A percentile compares a stretch with the other conserved stretches of the same genome.
phyloP scores from a whole-genome alignment of 2,888 invertebrate genomes.

The Scaptomyza polygonia region DNA sequence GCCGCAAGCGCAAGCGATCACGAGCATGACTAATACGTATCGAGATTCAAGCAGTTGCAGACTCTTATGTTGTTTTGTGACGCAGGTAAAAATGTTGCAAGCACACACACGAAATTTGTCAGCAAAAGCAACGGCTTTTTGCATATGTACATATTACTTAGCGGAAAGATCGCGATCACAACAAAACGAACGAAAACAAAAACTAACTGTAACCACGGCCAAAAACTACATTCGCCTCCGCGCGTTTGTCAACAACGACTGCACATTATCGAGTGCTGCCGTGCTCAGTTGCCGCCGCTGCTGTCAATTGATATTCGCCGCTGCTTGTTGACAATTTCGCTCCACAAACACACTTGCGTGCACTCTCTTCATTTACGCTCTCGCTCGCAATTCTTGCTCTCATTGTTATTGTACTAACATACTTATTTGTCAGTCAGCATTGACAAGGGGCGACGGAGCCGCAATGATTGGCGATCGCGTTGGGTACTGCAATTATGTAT shows the following conservation, averaged over 20 bases:
- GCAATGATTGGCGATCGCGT: conserved; percentile 52
- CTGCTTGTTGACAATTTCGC: conserved; percentile 60
- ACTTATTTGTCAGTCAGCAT: conserved; percentile 28
- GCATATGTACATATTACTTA: not conserved
- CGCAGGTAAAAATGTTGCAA: conserved; percentile 41
- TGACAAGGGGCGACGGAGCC: conserved; percentile 8
- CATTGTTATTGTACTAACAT: conserved; percentile 34
- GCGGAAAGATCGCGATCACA: conserved; percentile 42
- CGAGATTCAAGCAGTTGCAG: conserved; percentile 41
- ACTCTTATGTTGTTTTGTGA: conserved; percentile 8
- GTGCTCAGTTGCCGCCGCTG: conserved; percentile 13
- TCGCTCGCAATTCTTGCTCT: conserved; percentile 24
- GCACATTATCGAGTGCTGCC: conserved; percentile 60
- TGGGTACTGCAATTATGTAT: conserved; percentile 24
- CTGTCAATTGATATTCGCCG: conserved; percentile 43
- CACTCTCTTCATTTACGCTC: conserved; percentile 16
- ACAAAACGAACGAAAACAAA: conserved; percentile 44
- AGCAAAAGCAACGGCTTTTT: not conserved
- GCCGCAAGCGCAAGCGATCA: conserved; percentile 34
- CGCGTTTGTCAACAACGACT: conserved; percentile 50
- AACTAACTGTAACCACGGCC: conserved; percentile 38
- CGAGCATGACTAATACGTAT: conserved; percentile 67
- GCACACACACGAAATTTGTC: conserved; percentile 16
- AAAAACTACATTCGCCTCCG: conserved; percentile 33
- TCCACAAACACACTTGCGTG: conserved; percentile 7